These are phyloP conservation scores for Ophiothrix spiculata DNA, from an alignment of 35 echinoderm and acorn worm species.

Conservation along the genomic window DNA sequence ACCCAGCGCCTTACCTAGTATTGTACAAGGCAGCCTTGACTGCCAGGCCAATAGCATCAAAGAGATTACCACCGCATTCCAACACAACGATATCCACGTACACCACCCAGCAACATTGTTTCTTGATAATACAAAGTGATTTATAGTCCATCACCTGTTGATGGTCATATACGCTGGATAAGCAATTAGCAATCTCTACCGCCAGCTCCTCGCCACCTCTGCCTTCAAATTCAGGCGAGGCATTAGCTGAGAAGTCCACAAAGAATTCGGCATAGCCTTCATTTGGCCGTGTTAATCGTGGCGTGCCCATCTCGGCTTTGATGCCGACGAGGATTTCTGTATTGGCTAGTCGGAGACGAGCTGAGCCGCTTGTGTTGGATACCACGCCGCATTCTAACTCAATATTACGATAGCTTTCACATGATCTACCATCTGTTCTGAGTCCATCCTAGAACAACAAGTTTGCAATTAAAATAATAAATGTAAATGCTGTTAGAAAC, in stretches of 20 bases:
- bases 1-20: constrained; percentile 93
- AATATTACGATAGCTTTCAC: constrained; percentile 71
- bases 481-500: too few species aligned
- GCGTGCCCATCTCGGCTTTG: constrained; percentile 96
- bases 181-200: constrained; percentile 73
- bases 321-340: constrained; percentile 90
- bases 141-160: constrained; percentile 64
- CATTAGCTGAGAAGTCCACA: constrained; percentile 96
- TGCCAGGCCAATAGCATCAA: constrained; percentile 90
- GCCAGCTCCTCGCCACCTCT: constrained; percentile 89
- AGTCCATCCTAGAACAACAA: constrained; percentile 59
- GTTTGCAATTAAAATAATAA: too few species aligned
- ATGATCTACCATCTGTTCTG: constrained; percentile 76
- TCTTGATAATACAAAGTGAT: constrained; percentile 67
- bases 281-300: constrained; percentile 41
- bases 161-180: constrained; percentile 53
- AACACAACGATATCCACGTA: constrained; percentile 93
- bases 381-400: constrained; percentile 94
- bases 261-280: constrained; percentile 90
- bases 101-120: constrained; percentile 84
- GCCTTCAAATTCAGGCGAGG: constrained; percentile 93
- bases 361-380: constrained; percentile 97
- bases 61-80: constrained; percentile 96
- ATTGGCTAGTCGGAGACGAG: constrained; percentile 74
- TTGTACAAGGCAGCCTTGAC: constrained; percentile 92